Conservation (phyloP, 2,797 vertebrate species). For the Acomys russatus region DNA sequence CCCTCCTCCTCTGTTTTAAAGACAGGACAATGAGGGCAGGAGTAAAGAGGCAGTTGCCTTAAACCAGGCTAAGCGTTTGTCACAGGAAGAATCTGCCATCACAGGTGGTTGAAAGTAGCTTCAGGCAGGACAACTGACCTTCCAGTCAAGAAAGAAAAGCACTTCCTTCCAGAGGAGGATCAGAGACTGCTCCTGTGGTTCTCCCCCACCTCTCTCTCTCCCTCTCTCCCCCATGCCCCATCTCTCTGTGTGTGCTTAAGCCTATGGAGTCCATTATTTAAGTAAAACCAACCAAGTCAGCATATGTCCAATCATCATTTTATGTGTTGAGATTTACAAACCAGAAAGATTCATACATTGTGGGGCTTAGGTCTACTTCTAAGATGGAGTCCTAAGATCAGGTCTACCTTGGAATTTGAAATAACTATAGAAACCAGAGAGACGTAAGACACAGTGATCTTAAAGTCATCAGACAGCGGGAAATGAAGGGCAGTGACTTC, state of each 20-base stretch:
- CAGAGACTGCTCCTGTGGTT: not conserved
- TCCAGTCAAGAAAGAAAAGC: too few species aligned
- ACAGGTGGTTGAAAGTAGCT: not conserved
- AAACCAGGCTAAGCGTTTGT: not conserved
- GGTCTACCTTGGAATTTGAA: not conserved
- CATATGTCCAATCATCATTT: too few species aligned
- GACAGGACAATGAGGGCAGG: not conserved
- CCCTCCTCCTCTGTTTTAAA: not conserved
- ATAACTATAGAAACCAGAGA: not conserved
- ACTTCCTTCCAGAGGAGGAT: not conserved
- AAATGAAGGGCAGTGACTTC: not conserved
- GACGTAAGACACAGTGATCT: not conserved
- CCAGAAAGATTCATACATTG: not conserved
- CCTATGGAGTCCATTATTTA: not conserved
- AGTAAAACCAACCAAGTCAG: not conserved
- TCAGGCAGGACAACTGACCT: not conserved
- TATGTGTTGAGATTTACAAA: not conserved
- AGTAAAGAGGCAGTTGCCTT: not conserved
- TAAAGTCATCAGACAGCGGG: not conserved
- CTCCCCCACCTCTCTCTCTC: too few species aligned
- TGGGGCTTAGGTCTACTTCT: not conserved
- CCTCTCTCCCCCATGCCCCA: too few species aligned
- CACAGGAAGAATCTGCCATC: not conserved
- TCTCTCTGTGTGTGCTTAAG: too few species aligned
- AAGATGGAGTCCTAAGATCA: not conserved